These are phyloP conservation scores for Liodrosophila aerea DNA, from an alignment of 2,888 invertebrate species.

Conservation along the genomic window DNA sequence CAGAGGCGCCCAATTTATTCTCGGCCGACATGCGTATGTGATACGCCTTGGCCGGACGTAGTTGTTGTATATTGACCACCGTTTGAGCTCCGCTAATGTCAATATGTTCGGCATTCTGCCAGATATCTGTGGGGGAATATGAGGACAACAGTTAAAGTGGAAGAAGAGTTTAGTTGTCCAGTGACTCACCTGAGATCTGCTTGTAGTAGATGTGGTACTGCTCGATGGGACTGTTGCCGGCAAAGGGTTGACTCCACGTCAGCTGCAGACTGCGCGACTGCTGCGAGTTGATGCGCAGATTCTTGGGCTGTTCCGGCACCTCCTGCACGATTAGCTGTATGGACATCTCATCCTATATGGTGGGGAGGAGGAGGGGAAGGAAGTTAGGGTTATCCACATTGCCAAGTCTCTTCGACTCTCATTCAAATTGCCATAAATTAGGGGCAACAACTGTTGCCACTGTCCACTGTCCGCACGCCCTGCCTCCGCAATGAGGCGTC, in stretches of 20 bases:
- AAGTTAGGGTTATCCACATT: background rate
- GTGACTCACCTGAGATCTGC: slow-evolving; percentile 86
- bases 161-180: background rate
- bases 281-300: slow-evolving; percentile 92
- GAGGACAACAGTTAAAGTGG: background rate
- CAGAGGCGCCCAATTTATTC: slow-evolving; percentile 93
- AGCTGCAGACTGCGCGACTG: slow-evolving; percentile 92
- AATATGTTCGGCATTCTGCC: slow-evolving; percentile 92
- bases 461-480: slow-evolving; percentile 17
- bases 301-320: slow-evolving; percentile 94
- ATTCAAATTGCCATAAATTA: slow-evolving; percentile 74
- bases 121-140: slow-evolving; percentile 85
- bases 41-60: slow-evolving; percentile 93
- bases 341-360: slow-evolving; percentile 90
- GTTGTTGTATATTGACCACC: slow-evolving; percentile 89
- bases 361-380: background rate
- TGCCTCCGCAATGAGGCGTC: slow-evolving; percentile 13
- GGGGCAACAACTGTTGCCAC: slow-evolving; percentile 66
- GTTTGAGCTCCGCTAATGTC: slow-evolving; percentile 92
- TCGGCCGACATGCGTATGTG: slow-evolving; percentile 94
- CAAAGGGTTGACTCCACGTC: slow-evolving; percentile 94
- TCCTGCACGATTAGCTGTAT: slow-evolving; percentile 95
- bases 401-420: slow-evolving; percentile 40
- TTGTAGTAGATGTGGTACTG: slow-evolving; percentile 95
- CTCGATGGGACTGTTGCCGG: slow-evolving; percentile 93